phyloP scores from a whole-genome alignment of 2,888 invertebrate genomes.

The Sesamia inferens region DNA sequence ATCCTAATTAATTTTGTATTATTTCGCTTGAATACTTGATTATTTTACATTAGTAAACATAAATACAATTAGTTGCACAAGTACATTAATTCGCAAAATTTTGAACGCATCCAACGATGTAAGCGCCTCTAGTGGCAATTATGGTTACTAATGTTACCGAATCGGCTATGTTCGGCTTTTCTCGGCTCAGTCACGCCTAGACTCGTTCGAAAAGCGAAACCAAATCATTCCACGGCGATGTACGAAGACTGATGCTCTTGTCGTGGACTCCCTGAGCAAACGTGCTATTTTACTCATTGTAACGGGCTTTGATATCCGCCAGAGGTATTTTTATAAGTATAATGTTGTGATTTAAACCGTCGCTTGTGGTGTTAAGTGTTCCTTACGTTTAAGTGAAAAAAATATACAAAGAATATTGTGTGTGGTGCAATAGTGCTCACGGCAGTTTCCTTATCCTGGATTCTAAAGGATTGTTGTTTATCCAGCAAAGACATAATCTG shows the following conservation, averaged over 20 bases:
- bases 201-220: constrained; percentile 89
- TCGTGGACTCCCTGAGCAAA: constrained; percentile 85
- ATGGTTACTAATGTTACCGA: constrained; percentile 38
- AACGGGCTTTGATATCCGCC: constrained; percentile 83
- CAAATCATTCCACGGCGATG: constrained; percentile 89
- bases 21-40: background rate
- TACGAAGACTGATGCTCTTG: constrained; percentile 89
- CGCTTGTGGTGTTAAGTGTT: constrained; percentile 86
- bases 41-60: background rate
- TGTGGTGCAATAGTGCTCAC: constrained; percentile 87
- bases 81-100: constrained; percentile 1
- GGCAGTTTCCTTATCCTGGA: constrained; percentile 80
- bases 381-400: constrained; percentile 81
- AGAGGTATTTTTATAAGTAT: constrained; percentile 81
- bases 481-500: constrained; percentile 76
- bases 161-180: constrained; percentile 82
- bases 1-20: too few species aligned
- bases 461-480: constrained; percentile 85
- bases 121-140: constrained; percentile 76
- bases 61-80: background rate
- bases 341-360: constrained; percentile 85
- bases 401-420: constrained; percentile 79
- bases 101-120: constrained; percentile 64
- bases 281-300: constrained; percentile 84
- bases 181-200: constrained; percentile 89